Evolutionary conservation across 1,140 invertebrate species (phyloP).

Genomic region (Scaptodrosophila lebanonensis): DNA sequence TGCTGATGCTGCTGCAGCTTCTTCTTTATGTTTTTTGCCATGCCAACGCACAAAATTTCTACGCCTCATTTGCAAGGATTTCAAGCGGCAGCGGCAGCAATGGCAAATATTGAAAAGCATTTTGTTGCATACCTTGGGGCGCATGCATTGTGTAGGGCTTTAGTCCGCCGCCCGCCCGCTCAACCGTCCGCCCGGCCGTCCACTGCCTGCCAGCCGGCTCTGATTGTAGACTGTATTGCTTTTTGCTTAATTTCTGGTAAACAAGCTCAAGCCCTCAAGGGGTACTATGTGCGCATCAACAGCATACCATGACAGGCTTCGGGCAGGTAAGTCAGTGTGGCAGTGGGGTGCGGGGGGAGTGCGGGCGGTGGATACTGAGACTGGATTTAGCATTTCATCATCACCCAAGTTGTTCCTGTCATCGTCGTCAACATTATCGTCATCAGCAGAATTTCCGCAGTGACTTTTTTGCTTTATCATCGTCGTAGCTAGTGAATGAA

Average conservation of each 20-base stretch:
- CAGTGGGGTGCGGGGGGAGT: background rate
- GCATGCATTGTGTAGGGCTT: background rate
- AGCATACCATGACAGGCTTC: too few species aligned
- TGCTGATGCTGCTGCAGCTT: too few species aligned
- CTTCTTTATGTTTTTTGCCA: conserved; percentile 3
- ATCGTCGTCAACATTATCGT: conserved; percentile 69
- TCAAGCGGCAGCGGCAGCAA: conserved; percentile 15
- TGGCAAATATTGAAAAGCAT: conserved; percentile 58
- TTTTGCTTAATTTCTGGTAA: conserved; percentile 44
- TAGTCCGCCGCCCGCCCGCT: too few species aligned
- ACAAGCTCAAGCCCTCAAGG: too few species aligned
- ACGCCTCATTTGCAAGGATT: conserved; percentile 55
- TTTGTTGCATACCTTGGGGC: conserved; percentile 46
- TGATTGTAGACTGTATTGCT: conserved; percentile 12
- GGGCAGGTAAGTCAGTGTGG: background rate
- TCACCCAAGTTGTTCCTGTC: conserved; percentile 31
- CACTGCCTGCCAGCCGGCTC: too few species aligned
- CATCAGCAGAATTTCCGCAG: conserved; percentile 72
- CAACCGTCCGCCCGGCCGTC: too few species aligned
- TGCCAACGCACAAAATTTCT: conserved; percentile 31
- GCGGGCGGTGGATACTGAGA: background rate
- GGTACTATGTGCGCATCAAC: too few species aligned
- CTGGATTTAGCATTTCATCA: background rate
- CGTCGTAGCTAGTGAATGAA: conserved; percentile 72
- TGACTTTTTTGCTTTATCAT: conserved; percentile 71